These are phyloP conservation scores for Cepaea hortensis DNA, from an alignment of 2,888 invertebrate species.

Conservation along the genomic window DNA sequence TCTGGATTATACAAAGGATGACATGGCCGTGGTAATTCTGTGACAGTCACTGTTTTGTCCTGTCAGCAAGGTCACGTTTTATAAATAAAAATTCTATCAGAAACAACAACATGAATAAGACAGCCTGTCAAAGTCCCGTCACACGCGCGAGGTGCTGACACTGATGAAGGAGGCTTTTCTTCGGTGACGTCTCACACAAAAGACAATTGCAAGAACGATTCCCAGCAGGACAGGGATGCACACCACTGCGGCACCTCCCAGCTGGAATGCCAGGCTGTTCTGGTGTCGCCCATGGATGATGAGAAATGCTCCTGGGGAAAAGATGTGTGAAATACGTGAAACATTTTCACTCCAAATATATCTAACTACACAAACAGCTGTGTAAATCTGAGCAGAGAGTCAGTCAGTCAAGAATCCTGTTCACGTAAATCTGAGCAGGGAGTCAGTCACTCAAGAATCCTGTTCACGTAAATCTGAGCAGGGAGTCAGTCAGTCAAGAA, in stretches of 20 bases:
- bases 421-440: too few relatives aligned
- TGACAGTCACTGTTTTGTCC: too few relatives aligned
- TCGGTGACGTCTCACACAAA: slow-evolving; percentile 48
- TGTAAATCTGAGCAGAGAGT: too few relatives aligned
- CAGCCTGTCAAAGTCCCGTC: background rate
- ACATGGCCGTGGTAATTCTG: too few relatives aligned
- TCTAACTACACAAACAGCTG: too few relatives aligned
- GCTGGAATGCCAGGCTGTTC: slow-evolving; percentile 48
- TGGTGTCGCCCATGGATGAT: slow-evolving; percentile 52
- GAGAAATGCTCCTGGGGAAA: slow-evolving; percentile 50
- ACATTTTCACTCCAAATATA: too few relatives aligned
- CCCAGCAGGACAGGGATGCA: slow-evolving; percentile 51
- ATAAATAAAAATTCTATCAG: background rate
- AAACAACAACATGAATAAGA: background rate
- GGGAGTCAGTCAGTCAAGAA: too few relatives aligned
- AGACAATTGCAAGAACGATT: slow-evolving; percentile 45
- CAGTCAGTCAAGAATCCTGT: too few relatives aligned
- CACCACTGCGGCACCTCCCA: slow-evolving; percentile 50
- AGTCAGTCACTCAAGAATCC: too few relatives aligned
- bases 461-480: too few relatives aligned
- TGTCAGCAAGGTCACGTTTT: background rate
- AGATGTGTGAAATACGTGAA: background rate
- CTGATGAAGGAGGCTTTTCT: slow-evolving; percentile 45
- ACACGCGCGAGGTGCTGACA: slow-evolving; percentile 48
- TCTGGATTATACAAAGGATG: too few relatives aligned